These are phyloP conservation scores for Tetraodon nigroviridis DNA, from an alignment of 2,113 vertebrate species.

Conservation along the genomic window DNA sequence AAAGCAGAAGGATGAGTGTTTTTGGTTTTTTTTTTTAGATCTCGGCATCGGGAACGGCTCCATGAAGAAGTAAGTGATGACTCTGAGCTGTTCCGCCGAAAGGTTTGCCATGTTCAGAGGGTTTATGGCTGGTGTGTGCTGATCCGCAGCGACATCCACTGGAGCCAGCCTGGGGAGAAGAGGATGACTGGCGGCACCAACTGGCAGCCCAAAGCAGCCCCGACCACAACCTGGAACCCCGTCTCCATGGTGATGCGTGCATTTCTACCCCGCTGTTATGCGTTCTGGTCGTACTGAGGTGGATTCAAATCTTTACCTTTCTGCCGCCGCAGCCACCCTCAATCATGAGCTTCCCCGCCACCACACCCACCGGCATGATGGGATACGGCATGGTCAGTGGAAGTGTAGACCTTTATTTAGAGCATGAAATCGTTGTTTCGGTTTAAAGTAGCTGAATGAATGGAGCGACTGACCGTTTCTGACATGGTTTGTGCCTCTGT, in stretches of 20 bases:
- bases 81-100: neutral
- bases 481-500: constrained; percentile 1
- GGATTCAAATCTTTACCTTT: constrained; percentile 18
- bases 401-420: no score
- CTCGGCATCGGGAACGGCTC: constrained; percentile 98
- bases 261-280: no score
- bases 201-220: constrained; percentile 95
- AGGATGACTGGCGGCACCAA: constrained; percentile 95
- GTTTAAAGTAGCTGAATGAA: neutral
- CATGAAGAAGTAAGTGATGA: constrained; percentile 87
- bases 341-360: constrained; percentile 96
- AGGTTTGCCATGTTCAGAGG: constrained; percentile 7
- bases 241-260: constrained; percentile 86
- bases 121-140: constrained; percentile 45
- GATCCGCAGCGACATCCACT: constrained; percentile 89
- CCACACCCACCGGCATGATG: constrained; percentile 96
- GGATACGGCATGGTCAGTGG: constrained; percentile 91
- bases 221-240: constrained; percentile 95
- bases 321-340: constrained; percentile 78
- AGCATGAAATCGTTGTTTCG: no score
- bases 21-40: constrained; percentile 72
- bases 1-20: neutral
- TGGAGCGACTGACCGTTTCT: neutral
- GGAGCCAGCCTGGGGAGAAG: constrained; percentile 97
- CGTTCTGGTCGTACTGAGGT: neutral